Evolutionary conservation across 2,797 vertebrate genomes (phyloP).

Genomic region (Centropyge bicolor): DNA sequence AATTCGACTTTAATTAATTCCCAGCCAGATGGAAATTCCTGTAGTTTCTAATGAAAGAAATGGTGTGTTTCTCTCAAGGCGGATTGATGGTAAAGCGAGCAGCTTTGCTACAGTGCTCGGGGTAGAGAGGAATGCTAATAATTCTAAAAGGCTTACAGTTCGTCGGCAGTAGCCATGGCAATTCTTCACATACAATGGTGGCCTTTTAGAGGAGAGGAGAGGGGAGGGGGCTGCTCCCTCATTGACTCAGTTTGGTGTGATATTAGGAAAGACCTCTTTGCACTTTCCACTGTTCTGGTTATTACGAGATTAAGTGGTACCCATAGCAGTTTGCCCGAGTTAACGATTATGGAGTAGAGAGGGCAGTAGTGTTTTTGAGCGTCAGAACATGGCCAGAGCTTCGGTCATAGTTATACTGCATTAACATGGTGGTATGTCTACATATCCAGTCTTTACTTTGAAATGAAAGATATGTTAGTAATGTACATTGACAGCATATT

Average conservation of each 20-base stretch:
- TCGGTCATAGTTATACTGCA: neutral
- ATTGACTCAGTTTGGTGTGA: slow-evolving; percentile 74
- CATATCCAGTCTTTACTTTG: neutral
- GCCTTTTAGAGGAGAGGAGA: slow-evolving; percentile 77
- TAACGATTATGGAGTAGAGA: slow-evolving; percentile 35
- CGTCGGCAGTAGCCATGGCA: slow-evolving; percentile 84
- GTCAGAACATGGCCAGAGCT: neutral
- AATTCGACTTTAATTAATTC: slow-evolving; percentile 90
- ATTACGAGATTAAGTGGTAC: slow-evolving; percentile 72
- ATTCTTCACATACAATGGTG: slow-evolving; percentile 85
- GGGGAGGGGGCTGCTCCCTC: slow-evolving; percentile 56
- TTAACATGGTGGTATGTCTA: neutral
- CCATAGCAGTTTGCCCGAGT: slow-evolving; percentile 59
- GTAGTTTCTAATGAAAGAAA: slow-evolving; percentile 78
- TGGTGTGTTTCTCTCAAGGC: slow-evolving; percentile 72
- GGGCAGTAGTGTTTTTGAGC: slow-evolving; percentile 38
- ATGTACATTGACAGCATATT: neutral
- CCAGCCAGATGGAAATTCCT: slow-evolving; percentile 83
- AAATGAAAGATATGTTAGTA: neutral
- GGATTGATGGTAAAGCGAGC: slow-evolving; percentile 77
- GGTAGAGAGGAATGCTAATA: slow-evolving; percentile 87
- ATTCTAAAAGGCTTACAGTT: slow-evolving; percentile 89
- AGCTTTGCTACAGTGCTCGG: slow-evolving; percentile 83
- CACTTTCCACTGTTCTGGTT: slow-evolving; percentile 76
- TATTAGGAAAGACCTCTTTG: slow-evolving; percentile 78